Evolutionary conservation across 2,888 invertebrate species (phyloP).

Genomic region (Diabrotica balteata): DNA sequence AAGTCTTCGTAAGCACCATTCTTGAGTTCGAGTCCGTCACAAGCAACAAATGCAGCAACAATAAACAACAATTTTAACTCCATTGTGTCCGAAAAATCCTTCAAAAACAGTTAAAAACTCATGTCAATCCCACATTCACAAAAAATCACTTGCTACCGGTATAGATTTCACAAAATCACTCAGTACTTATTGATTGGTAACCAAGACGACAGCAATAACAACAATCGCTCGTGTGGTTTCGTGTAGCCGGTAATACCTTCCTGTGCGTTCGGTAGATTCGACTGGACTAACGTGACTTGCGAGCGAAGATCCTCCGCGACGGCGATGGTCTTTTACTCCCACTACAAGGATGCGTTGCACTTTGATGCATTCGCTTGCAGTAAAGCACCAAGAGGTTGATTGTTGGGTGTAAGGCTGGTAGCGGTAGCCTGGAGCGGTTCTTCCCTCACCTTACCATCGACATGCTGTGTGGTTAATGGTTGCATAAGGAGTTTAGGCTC

Average conservation of each 20-base stretch:
- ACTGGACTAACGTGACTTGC: slow-evolving; percentile 24
- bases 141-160: slow-evolving; percentile 17
- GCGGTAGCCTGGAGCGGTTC: slow-evolving; percentile 36
- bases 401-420: slow-evolving; percentile 42
- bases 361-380: slow-evolving; percentile 41
- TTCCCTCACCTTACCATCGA: slow-evolving; percentile 1
- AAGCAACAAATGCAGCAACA: slow-evolving; percentile 23
- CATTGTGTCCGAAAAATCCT: slow-evolving; percentile 10
- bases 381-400: slow-evolving; percentile 41
- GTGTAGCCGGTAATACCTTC: slow-evolving; percentile 16
- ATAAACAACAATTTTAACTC: slow-evolving; percentile 23
- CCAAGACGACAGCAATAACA: slow-evolving; percentile 37
- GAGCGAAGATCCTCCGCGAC: slow-evolving; percentile 22
- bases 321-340: slow-evolving; percentile 38
- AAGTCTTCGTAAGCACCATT: slow-evolving; percentile 62
- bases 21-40: slow-evolving; percentile 50
- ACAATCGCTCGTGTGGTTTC: slow-evolving; percentile 32
- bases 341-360: slow-evolving; percentile 42
- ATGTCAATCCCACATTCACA: slow-evolving; percentile 13
- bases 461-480: slow-evolving; percentile 11
- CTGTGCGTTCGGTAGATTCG: slow-evolving; percentile 11
- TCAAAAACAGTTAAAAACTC: slow-evolving; percentile 16
- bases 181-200: slow-evolving; percentile 32
- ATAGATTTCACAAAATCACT: slow-evolving; percentile 28
- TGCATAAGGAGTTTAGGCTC: slow-evolving; percentile 9